Evolutionary conservation across 2,113 vertebrate species (phyloP).

Genomic region (Apaloderma vittatum): DNA sequence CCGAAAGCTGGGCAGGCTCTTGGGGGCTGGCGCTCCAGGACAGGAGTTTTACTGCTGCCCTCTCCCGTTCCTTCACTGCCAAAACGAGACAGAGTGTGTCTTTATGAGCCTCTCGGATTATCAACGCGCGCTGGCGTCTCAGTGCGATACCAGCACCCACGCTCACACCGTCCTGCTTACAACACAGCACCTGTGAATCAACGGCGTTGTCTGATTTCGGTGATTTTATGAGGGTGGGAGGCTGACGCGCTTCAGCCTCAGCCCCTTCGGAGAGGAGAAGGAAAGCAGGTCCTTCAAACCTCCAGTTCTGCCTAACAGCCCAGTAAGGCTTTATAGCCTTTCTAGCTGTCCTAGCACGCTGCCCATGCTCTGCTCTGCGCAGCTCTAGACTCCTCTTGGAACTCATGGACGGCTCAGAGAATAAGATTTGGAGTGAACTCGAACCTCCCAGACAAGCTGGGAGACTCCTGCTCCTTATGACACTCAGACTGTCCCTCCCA

Average conservation of each 20-base stretch:
- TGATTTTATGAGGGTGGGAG: not conserved
- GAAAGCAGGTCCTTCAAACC: not conserved
- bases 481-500: not conserved
- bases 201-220: not conserved
- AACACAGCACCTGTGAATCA: not conserved
- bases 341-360: rapidly evolving
- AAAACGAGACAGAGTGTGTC: not conserved
- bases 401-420: not conserved
- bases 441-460: not conserved
- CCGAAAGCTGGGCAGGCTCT: rapidly evolving
- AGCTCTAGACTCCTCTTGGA: not conserved
- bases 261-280: no score
- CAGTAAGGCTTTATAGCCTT: not conserved
- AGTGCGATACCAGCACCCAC: not conserved
- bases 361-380: not conserved
- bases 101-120: rapidly evolving
- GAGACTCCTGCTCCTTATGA: not conserved
- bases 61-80: not conserved
- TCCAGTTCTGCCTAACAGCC: no score
- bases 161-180: rapidly evolving
- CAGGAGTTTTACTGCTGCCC: not conserved
- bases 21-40: not conserved
- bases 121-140: no score
- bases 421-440: not conserved
- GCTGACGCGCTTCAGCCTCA: not conserved